Base-by-base conservation (phyloP, 1,140 invertebrate species). In the Nymphalis io region DNA sequence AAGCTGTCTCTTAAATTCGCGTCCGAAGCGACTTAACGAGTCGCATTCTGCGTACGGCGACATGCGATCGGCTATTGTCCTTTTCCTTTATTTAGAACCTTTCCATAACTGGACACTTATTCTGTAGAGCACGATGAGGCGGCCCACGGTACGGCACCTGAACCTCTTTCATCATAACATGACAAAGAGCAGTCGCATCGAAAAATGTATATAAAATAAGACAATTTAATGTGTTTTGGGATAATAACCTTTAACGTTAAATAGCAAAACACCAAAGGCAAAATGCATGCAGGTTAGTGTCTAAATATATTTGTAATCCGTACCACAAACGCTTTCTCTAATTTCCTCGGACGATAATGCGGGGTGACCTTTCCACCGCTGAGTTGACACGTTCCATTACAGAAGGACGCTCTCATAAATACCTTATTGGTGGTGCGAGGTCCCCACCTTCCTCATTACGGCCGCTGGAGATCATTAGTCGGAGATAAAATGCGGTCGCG, bases 1-100 rank as follows among this genome's bases (percentile, higher is more conserved):
- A 89, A 90, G 85, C 85, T 85, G 86, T 88, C 86, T 82, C 86
- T 88, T 90, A 88, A 88, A 90, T 89, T 80, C 83, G 84, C 78
- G 76, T 81, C 83, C 78, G 80, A 75, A 78, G 79, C 83, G 85
- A 89, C 81, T 86, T 90, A 90, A 90, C 88, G 88, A 89, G 82
- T 86, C 81, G 80, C 79, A 81, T 84, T 85, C 84, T 87, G 85
- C 87, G 87, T 88, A 83, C 81, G 79, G 80, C 79, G 85, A 85
- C 83, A 86, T 83, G 84, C 80, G 82, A 89, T 84, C 87, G 80
- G 80, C 87, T 84, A 87, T 88, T 89, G 87, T 89, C 81, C 81
- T 80, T 83, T 82, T 80, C 73, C 79, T 80, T 82, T 82, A 81
- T 81, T 80, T 81, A 81, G 79, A 79, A 75, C 77, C 68, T 65